These are phyloP conservation scores for Molanna angustata DNA, from an alignment of 2,888 invertebrate genomes.

Conservation along the genomic window DNA sequence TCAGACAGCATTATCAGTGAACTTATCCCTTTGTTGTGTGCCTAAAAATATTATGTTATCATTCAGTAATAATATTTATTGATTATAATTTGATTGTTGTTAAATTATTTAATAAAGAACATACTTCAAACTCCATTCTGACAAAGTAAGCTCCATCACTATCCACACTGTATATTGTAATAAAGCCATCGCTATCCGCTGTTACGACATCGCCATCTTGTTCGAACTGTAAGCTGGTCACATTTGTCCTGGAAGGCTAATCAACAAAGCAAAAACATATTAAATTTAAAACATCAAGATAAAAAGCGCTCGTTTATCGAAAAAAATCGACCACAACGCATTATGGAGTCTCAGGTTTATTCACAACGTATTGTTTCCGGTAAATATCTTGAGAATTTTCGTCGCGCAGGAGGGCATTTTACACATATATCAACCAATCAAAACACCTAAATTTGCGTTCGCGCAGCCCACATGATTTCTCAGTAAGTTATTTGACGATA, in stretches of 20 bases:
- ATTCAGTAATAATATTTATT: conserved; percentile 13
- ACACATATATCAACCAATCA: too few relatives aligned
- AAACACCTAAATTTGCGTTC: too few relatives aligned
- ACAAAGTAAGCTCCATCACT: conserved; percentile 88
- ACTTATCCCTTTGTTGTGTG: conserved; percentile 84
- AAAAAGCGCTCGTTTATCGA: too few relatives aligned
- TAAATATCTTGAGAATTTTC: too few relatives aligned
- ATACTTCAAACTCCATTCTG: conserved; percentile 80
- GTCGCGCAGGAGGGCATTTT: too few relatives aligned
- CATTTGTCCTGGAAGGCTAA: conserved; percentile 80
- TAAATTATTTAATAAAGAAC: background rate
- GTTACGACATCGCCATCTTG: conserved; percentile 91
- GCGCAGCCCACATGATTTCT: too few relatives aligned
- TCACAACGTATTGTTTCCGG: too few relatives aligned
- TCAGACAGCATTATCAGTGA: conserved; percentile 86
- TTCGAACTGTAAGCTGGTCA: conserved; percentile 86
- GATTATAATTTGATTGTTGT: background rate
- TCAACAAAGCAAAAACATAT: conserved; percentile 36
- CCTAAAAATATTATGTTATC: conserved; percentile 43
- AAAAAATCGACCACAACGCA: too few relatives aligned
- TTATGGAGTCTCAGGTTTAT: too few relatives aligned
- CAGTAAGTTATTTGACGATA: too few relatives aligned
- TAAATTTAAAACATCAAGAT: too few relatives aligned
- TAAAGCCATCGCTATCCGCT: conserved; percentile 88
- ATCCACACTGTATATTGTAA: conserved; percentile 87